Percentiles rank a stretch among this genome's conserved stretches.
Conservation (phyloP, 2,113 vertebrate species). For the Cervus canadensis region DNA sequence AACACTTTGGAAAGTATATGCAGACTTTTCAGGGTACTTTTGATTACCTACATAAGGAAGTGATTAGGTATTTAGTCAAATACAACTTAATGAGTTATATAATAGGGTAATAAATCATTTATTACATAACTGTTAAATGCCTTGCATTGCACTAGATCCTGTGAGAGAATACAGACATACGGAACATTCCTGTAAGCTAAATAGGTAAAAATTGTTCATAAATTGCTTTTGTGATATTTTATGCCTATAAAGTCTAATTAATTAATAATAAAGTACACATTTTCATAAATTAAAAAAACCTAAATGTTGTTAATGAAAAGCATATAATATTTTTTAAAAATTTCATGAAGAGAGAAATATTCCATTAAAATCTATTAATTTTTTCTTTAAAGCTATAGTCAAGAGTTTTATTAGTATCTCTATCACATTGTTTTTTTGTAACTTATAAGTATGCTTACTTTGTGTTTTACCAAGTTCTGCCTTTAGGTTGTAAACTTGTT, state of each 20-base stretch:
- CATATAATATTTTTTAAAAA: background rate
- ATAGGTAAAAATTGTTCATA: background rate
- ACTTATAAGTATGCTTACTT: background rate
- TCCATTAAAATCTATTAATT: background rate
- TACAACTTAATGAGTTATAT: background rate
- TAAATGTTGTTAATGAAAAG: constrained; percentile 4
- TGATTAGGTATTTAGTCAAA: background rate
- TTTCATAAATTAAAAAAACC: constrained; percentile 13
- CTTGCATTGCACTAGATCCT: background rate
- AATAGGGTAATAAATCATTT: background rate
- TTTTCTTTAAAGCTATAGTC: background rate
- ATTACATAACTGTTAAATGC: background rate
- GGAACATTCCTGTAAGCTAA: background rate
- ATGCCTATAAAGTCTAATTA: background rate
- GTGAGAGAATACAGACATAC: background rate
- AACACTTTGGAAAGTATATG: background rate
- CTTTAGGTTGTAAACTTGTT: background rate
- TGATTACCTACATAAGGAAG: background rate
- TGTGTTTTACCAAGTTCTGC: background rate
- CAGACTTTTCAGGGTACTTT: background rate
- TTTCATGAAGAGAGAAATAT: background rate
- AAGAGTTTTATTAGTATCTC: background rate
- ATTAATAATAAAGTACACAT: background rate
- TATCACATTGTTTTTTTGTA: background rate
- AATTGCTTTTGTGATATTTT: background rate